Evolutionary conservation across 2,797 vertebrate genomes (phyloP), one percentile per base, ranked within the genome.

Genomic region (Eospalax fontanierii): DNA sequence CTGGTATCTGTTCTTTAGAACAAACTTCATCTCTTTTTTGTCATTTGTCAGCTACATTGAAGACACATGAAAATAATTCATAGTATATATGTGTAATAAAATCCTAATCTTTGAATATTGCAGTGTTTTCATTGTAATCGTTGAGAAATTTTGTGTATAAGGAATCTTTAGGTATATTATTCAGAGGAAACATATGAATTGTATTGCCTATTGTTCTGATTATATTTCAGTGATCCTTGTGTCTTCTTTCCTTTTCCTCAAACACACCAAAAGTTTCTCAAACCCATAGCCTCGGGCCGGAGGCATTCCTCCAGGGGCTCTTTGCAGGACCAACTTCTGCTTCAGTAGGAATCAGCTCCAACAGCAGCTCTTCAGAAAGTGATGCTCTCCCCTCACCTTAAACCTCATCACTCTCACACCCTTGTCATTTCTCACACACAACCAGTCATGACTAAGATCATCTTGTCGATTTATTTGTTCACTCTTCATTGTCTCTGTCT

Each of bases 21-120:
- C 6, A 80, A 85, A 86, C 6, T 24, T 38, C 14, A 80, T 76
- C 22, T 18, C 28, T 81, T 89, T 87, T 87, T 65, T 90, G 81
- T 92, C 71, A 94, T 59, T 88, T 78, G 78, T 33, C 85, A 93
- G 16, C 8, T 89, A 57, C 28, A 21, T 18, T 92, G 18, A 82
- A 11, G 8, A 74, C 38, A 26, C 73, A 46, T 46, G 22, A 74
- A 63, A 80, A 35, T 91, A n/a, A 66, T n/a, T 4, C 82, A 50
- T 57, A 59, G 8, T 88, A 2, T 35, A 38, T 19, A 18, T 61
- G 50, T 35, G 79, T 82, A n/a, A n/a, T n/a, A n/a, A 93, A 90
- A 8, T 26, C 61, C 35, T 38, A 1, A 24, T 63, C 16, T 16
- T 63, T 63, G 21, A 63, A 26, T 22, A 63, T 63, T 22, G 21